Percentiles rank a stretch among this genome's conserved stretches.
Evolutionary conservation across 2,113 vertebrate species (phyloP).

Genomic region (Columba janthina): DNA sequence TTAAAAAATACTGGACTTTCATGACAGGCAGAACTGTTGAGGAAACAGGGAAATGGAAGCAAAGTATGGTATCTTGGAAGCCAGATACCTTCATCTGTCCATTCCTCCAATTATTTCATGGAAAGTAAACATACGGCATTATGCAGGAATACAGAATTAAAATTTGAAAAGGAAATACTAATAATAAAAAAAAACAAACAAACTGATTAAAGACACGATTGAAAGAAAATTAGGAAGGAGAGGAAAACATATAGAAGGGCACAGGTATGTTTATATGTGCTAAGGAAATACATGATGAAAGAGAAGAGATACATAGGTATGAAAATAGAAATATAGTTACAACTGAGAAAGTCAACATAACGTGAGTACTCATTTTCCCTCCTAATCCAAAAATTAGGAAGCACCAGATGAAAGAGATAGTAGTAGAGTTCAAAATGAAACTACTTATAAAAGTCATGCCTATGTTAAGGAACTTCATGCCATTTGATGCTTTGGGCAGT

Average conservation of each 20-base stretch:
- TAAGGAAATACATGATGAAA: not conserved
- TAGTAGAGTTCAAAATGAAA: not conserved
- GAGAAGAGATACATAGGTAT: not conserved
- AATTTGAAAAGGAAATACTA: not conserved
- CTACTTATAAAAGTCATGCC: fast-evolving
- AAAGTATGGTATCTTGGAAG: not conserved
- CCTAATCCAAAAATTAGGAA: not conserved
- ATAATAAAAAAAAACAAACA: not conserved
- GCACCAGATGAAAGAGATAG: not conserved
- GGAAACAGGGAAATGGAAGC: not conserved
- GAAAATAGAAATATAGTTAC: not conserved
- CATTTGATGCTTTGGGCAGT: not conserved
- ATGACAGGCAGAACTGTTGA: fast-evolving
- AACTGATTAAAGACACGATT: not conserved
- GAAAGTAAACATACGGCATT: fast-evolving
- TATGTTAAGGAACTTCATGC: not conserved
- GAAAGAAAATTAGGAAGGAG: not conserved
- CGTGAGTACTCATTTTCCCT: not conserved
- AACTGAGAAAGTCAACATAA: not conserved
- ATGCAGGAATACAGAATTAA: not conserved
- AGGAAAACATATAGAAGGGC: fast-evolving
- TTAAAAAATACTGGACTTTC: not conserved
- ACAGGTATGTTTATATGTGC: not conserved
- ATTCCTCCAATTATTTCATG: not conserved
- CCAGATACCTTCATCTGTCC: not conserved